phyloP scores from a whole-genome alignment of 1,140 invertebrate genomes.

The Drosophila malerkotliana region DNA sequence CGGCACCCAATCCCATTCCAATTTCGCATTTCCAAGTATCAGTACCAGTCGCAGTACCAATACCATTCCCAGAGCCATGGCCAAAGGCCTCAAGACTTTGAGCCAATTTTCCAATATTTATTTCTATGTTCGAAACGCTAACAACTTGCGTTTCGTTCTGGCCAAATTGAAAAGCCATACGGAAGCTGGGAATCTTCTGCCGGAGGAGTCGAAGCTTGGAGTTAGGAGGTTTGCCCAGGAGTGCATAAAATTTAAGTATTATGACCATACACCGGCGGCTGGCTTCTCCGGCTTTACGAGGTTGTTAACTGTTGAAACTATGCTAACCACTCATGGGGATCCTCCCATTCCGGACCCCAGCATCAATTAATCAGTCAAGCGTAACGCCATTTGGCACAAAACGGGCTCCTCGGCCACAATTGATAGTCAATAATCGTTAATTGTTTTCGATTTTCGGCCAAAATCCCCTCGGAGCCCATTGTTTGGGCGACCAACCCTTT shows the following conservation, averaged over 20 bases:
- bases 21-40: constrained; percentile 10
- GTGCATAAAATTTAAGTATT: constrained; percentile 79
- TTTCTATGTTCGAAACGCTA: constrained; percentile 72
- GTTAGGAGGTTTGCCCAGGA: constrained; percentile 40
- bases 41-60: not conserved
- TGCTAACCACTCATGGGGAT: constrained; percentile 42
- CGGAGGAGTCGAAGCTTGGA: constrained; percentile 4
- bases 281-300: constrained; percentile 48
- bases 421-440: constrained; percentile 72
- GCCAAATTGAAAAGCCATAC: constrained; percentile 72
- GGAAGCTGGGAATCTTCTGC: constrained; percentile 52
- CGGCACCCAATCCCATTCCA: constrained; percentile 42
- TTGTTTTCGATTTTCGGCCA: constrained; percentile 62
- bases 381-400: constrained; percentile 76
- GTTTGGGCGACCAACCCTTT: constrained; percentile 54
- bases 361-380: constrained; percentile 72
- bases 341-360: constrained; percentile 26
- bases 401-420: constrained; percentile 57
- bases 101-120: constrained; percentile 78
- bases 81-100: constrained; percentile 41
- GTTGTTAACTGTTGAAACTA: constrained; percentile 64
- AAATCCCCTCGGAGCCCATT: constrained; percentile 22
- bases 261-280: constrained; percentile 55
- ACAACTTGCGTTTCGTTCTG: constrained; percentile 64
- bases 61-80: constrained; percentile 32